Evolutionary conservation across 2,888 invertebrate species (phyloP), one percentile per base, ranked within the genome.

Genomic region (Clitarchus hookeri): DNA sequence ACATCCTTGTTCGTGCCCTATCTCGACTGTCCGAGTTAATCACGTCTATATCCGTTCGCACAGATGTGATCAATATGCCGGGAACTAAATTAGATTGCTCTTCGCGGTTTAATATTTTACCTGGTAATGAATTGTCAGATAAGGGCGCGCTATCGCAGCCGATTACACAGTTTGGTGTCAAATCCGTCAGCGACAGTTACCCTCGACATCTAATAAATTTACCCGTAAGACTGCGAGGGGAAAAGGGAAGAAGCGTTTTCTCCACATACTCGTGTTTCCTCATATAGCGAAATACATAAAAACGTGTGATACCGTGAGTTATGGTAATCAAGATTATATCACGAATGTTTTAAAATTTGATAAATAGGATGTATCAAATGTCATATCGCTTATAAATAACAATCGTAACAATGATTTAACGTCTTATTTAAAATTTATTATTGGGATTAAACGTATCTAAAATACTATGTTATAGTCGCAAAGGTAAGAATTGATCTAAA

Each of bases 41-140:
- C 65, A 65, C 19, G 65, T 23, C 19, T n/a, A 65, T 16, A 65
- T 11, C 23, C 65, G 0, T n/a, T 65, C 65, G 23, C 65, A 53
- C 65, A 65, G 65, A 65, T n/a, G 65, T 65, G 65, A 65, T 65
- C 65, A 65, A 65, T 65, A 65, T 65, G 65, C 65, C 65, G 16
- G 65, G 8, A 65, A 65, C 65, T 65, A 65, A n/a, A 65, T 65
- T 65, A 65, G 65, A 65, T 65, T 23, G n/a, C 65, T 6, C 6
- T 3, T 65, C n/a, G 11, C 65, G 16, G 3, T 65, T 19, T 19
- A 65, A 65, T 65, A 65, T 65, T 65, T 65, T 65, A 65, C 65
- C n/a, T 11, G 65, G 65, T 65, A 65, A 65, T 65, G 65, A 23
- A 65, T 65, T 65, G 65, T 65, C 65, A 65, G 65, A 65, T 65